phyloP scores from a whole-genome alignment of 2,888 invertebrate species.

The Drosophila villosipedis region DNA sequence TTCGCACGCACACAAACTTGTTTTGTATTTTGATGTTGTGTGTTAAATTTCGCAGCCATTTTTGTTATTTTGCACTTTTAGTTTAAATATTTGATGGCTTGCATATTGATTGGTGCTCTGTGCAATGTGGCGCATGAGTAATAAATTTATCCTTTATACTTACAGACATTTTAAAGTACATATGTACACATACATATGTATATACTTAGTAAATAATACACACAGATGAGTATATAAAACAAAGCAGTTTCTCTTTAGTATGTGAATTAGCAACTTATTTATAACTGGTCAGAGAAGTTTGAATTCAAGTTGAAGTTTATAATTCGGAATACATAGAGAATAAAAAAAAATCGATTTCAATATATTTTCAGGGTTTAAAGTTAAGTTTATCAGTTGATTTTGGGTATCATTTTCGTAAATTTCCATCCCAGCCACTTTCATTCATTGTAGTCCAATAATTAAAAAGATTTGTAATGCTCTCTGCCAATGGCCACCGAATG shows the following conservation, averaged over 20 bases:
- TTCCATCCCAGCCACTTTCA: background rate
- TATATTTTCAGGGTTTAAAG: background rate
- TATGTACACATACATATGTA: conserved; percentile 3
- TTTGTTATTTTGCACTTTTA: conserved; percentile 80
- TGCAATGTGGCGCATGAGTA: conserved; percentile 77
- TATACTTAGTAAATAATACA: background rate
- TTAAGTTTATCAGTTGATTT: background rate
- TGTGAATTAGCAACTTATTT: background rate
- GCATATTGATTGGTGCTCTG: conserved; percentile 79
- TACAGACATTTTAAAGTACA: conserved; percentile 13
- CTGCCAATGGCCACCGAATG: background rate
- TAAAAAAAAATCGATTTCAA: background rate
- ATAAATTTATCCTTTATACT: conserved; percentile 54
- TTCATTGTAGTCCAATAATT: background rate
- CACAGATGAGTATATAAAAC: background rate
- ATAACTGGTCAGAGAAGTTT: background rate
- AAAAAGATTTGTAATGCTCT: background rate
- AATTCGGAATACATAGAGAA: no score
- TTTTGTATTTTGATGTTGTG: conserved; percentile 38
- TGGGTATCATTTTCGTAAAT: background rate
- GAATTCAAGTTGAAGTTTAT: background rate
- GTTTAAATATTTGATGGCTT: conserved; percentile 78
- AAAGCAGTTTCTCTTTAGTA: background rate
- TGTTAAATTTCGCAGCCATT: conserved; percentile 73
- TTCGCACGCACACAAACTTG: conserved; percentile 5